Percentiles rank a stretch among this genome's conserved stretches.
Conservation (phyloP, 2,113 vertebrate species). For the Pipra filicauda region DNA sequence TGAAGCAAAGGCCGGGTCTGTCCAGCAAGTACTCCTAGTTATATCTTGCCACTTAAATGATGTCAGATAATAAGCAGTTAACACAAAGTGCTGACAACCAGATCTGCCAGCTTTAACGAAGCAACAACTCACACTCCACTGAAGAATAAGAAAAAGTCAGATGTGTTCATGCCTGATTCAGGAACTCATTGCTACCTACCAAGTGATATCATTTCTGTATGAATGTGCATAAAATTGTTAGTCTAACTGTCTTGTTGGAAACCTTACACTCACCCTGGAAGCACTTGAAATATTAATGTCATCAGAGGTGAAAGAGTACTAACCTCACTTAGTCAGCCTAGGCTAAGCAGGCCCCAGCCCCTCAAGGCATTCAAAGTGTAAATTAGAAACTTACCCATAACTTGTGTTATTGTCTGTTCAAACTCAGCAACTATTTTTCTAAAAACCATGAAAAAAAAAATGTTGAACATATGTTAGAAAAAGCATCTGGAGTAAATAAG, state of each 20-base stretch:
- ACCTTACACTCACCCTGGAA: not conserved
- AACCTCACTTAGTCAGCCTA: not conserved
- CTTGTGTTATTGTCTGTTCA: conserved; percentile 80
- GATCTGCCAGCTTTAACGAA: not conserved
- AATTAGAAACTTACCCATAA: conserved; percentile 77
- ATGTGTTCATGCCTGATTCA: not conserved
- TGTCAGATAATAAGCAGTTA: not conserved
- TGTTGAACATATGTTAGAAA: not conserved
- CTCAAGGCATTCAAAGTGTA: not conserved
- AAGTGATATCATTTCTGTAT: not conserved
- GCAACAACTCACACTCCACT: not conserved
- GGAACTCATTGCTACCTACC: not conserved
- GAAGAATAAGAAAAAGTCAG: not conserved
- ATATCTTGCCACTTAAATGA: not conserved
- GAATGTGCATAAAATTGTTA: not conserved
- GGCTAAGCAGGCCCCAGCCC: not conserved
- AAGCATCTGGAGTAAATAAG: not conserved
- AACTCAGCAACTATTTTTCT: conserved; percentile 88
- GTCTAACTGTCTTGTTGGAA: not conserved
- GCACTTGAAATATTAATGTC: not conserved
- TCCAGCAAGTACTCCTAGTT: not conserved
- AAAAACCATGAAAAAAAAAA: not conserved
- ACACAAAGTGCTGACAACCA: not conserved
- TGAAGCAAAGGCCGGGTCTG: not conserved
- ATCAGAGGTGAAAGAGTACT: not conserved